Evolutionary conservation across 2,888 invertebrate species (phyloP).

Genomic region (Stenodema calcarata): DNA sequence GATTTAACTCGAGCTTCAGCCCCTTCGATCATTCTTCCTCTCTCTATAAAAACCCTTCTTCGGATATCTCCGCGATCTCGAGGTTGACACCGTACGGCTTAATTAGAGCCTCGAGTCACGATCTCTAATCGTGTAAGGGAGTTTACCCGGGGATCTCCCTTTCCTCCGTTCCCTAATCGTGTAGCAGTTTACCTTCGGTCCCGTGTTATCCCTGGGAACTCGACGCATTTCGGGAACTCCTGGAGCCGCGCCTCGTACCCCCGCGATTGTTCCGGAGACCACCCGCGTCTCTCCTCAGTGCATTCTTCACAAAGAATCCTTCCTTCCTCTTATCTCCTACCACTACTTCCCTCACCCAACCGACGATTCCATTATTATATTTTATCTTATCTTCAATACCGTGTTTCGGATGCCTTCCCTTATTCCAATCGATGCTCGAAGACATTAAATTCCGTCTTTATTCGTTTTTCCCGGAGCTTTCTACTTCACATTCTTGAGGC

Average conservation of each 20-base stretch:
- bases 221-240: slow-evolving; percentile 31
- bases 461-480: not conserved
- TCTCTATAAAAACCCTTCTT: not conserved
- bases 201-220: not conserved
- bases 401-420: not conserved
- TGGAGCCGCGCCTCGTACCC: not conserved
- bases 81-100: slow-evolving; percentile 45
- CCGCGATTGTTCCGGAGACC: slow-evolving; percentile 41
- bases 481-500: not conserved
- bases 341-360: not conserved
- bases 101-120: slow-evolving; percentile 47
- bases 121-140: slow-evolving; percentile 47
- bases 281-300: slow-evolving; percentile 7
- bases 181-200: slow-evolving; percentile 44
- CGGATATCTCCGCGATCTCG: slow-evolving; percentile 1
- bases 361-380: slow-evolving; percentile 5
- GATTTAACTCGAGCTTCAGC: not conserved
- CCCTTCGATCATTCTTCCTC: not conserved
- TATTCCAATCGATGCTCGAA: not conserved
- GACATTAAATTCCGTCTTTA: not conserved
- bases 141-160: not conserved
- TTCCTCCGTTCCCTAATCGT: slow-evolving; percentile 11
- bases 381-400: slow-evolving; percentile 7
- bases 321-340: not conserved
- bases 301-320: not conserved